Percentiles rank a stretch among this genome's conserved stretches.
phyloP scores from a whole-genome alignment of 2,113 vertebrate species.

The Atherinomorus stipes region DNA sequence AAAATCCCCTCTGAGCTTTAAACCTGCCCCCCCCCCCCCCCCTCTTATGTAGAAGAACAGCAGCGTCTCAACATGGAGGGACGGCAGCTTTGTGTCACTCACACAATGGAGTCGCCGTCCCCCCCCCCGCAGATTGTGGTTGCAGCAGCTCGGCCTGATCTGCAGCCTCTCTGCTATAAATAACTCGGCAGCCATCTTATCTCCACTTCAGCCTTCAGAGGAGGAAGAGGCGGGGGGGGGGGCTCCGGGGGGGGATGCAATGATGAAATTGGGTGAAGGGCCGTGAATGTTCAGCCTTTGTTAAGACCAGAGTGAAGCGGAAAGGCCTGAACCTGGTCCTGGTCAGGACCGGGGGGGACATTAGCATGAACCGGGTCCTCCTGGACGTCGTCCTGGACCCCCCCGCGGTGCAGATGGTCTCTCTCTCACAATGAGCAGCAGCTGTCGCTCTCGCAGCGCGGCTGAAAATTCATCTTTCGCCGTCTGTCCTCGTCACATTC shows the following conservation, averaged over 20 bases:
- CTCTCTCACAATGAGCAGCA: conserved; percentile 17
- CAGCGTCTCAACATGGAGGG: conserved; percentile 52
- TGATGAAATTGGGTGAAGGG: conserved; percentile 6
- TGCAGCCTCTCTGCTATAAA: conserved; percentile 62
- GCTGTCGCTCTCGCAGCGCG: conserved; percentile 7
- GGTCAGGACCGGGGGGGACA: neutral
- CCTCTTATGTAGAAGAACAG: conserved; percentile 51
- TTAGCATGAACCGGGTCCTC: conserved; percentile 9
- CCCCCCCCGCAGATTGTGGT: conserved; percentile 14
- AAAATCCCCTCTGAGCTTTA: conserved; percentile 42
- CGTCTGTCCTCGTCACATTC: no score
- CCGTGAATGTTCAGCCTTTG: neutral
- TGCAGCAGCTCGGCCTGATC: conserved; percentile 16
- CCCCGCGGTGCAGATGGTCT: conserved; percentile 10
- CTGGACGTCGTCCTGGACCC: neutral
- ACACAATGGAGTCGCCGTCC: conserved; percentile 40
- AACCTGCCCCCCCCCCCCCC: conserved; percentile 3
- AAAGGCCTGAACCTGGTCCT: no score
- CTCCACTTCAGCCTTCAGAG: conserved; percentile 8
- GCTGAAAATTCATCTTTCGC: no score
- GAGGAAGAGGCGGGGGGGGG: neutral
- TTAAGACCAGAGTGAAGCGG: no score
- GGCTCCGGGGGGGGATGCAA: neutral
- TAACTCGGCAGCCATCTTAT: conserved; percentile 68
- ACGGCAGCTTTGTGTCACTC: conserved; percentile 55